Base-by-base conservation (phyloP, 2,888 invertebrate species). In the Tubulanus polymorphus region DNA sequence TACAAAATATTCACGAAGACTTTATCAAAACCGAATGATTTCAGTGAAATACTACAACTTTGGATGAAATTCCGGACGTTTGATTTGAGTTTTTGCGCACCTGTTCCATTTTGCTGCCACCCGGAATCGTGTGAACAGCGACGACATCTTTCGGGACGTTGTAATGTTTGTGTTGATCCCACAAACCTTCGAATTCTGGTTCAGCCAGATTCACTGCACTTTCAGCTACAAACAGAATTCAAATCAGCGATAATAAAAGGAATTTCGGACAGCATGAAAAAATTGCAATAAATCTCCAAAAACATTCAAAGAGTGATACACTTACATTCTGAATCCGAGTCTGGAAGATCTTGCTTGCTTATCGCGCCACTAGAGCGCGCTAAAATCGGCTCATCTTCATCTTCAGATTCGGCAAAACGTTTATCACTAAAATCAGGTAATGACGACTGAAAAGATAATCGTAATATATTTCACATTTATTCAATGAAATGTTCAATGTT, bases 151-250 rank as follows among this genome's bases (percentile, higher is more conserved):
- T 75, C 2, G 76, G 73, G 8, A 71, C 71, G 37, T 63, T 67
- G 63, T 74, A 74, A 2, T 73, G 71, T 51, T 74, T 73, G 57
- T 74, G 74, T 30, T 68, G 65, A 55, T 74, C 69, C 78, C 78
- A 78, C 28, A 78, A 53, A 26, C 78, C 78, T 50, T 75, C 74
- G 69, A 78, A 78, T 63, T 78, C 77, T 3, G 78, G 78, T 54
- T 69, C 65, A 3, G 75, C 77, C 28, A 78, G 53, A 54, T 69
- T 67, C 8, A 63, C 63, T 6, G 60, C 64, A 5, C 61, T 59
- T 10, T 69, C 69, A 46, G 64, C 71, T 70, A 56, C 8, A 54
- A 56, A 12, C n/a, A n/a, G n/a, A n/a, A n/a, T n/a, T n/a, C n/a
- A 35, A n/a, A 12, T 35, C n/a, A 12, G n/a, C 12, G 35, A 35